phyloP scores from a whole-genome alignment of 2,113 vertebrate genomes.

The rabbit (Oryctolagus cuniculus) region DNA sequence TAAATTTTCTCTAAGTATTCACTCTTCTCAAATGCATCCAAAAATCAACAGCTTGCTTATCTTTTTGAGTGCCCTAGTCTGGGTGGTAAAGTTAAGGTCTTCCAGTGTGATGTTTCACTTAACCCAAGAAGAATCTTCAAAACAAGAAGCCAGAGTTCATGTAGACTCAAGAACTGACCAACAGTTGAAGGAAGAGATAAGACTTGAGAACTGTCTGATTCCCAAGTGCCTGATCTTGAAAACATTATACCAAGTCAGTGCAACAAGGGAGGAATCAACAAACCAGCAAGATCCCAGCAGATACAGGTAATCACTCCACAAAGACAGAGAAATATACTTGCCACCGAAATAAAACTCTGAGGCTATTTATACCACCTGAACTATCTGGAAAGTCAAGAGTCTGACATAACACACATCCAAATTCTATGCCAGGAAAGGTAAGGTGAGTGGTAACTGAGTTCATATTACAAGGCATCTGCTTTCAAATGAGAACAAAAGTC shows the following conservation, averaged over 20 bases:
- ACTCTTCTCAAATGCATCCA: constrained; percentile 4
- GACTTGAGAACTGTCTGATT: not conserved
- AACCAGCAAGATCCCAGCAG: not conserved
- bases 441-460: not conserved
- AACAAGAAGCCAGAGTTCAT: not conserved
- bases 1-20: not conserved
- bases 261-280: not conserved
- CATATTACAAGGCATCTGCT: not conserved
- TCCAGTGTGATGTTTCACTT: not conserved
- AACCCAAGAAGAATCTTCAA: not conserved
- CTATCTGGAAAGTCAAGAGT: not conserved
- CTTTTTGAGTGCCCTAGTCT: not conserved
- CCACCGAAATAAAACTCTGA: not conserved
- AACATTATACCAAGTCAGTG: not conserved
- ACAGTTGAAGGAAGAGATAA: not conserved
- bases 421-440: not conserved
- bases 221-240: not conserved
- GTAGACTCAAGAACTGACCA: not conserved
- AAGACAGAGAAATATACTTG: not conserved
- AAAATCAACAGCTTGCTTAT: not conserved
- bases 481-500: constrained; percentile 56
- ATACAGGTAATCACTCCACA: not conserved
- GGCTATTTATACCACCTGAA: not conserved
- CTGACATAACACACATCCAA: not conserved
- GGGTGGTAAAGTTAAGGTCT: not conserved